These are phyloP conservation scores for Heterohyrax brucei DNA, from an alignment of 2,797 vertebrate genomes.

Conservation along the genomic window DNA sequence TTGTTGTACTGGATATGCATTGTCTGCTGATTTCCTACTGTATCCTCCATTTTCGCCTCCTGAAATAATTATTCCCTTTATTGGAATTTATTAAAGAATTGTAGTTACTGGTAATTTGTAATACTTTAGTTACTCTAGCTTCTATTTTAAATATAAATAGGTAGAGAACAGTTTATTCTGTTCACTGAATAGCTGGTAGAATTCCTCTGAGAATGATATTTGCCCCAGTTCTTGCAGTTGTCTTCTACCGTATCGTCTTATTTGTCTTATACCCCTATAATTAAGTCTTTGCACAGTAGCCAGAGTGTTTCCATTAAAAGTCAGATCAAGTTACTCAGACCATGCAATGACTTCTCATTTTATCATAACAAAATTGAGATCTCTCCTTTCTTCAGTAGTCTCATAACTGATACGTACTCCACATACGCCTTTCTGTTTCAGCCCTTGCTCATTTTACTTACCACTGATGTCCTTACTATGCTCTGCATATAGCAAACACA, in stretches of 20 bases:
- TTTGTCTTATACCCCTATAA: neutral
- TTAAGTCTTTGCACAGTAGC: neutral
- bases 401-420: neutral
- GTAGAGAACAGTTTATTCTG: slow-evolving; percentile 33
- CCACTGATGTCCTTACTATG: neutral
- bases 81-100: slow-evolving; percentile 41
- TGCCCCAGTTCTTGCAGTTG: neutral
- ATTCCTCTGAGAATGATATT: slow-evolving; percentile 46
- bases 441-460: neutral
- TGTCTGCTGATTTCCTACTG: slow-evolving; percentile 10
- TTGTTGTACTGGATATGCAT: neutral
- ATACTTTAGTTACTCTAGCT: slow-evolving; percentile 15
- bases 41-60: neutral
- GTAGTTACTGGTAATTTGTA: slow-evolving; percentile 39
- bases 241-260: slow-evolving; percentile 21
- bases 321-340: neutral
- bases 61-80: slow-evolving; percentile 2
- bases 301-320: neutral
- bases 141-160: slow-evolving; percentile 57
- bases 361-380: neutral
- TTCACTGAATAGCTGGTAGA: slow-evolving; percentile 36
- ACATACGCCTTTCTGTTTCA: neutral
- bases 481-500: neutral
- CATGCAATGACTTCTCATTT: neutral
- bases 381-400: neutral